phyloP scores from a whole-genome alignment of 1,140 invertebrate species.

The Uloborus diversus region DNA sequence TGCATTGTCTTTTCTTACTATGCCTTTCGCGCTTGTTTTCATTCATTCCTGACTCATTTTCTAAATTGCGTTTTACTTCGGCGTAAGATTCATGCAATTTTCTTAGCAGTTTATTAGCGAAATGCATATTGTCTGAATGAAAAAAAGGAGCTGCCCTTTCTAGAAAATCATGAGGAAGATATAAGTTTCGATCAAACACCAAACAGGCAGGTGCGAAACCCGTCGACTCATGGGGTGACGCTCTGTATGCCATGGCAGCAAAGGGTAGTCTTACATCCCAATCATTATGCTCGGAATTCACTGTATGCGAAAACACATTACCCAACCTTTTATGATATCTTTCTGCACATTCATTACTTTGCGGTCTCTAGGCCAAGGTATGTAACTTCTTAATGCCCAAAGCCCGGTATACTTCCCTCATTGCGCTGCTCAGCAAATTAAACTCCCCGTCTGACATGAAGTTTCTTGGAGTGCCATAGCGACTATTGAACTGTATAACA shows the following conservation, averaged over 20 bases:
- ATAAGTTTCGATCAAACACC: neutral
- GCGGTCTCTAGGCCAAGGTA: conserved; percentile 44
- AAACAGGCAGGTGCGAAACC: neutral
- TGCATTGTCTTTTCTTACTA: too few species aligned
- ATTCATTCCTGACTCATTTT: too few species aligned
- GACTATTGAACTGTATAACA: conserved; percentile 58
- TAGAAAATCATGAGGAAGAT: neutral
- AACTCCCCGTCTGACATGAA: conserved; percentile 59
- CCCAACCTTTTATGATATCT: neutral
- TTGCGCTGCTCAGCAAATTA: conserved; percentile 50
- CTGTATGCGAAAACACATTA: too few species aligned
- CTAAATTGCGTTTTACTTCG: too few species aligned
- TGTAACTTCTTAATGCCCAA: conserved; percentile 18
- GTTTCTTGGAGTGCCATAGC: conserved; percentile 58
- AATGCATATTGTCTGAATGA: neutral
- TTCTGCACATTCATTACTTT: conserved; percentile 39
- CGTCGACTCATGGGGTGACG: neutral
- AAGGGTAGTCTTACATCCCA: neutral
- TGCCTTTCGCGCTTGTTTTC: too few species aligned
- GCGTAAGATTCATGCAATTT: neutral
- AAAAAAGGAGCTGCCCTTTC: neutral
- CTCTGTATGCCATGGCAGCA: neutral
- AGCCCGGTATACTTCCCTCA: too few species aligned
- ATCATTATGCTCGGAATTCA: neutral
- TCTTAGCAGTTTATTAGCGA: neutral